These are phyloP conservation scores for Acomys russatus DNA, from an alignment of 2,797 vertebrate genomes.

Conservation along the genomic window DNA sequence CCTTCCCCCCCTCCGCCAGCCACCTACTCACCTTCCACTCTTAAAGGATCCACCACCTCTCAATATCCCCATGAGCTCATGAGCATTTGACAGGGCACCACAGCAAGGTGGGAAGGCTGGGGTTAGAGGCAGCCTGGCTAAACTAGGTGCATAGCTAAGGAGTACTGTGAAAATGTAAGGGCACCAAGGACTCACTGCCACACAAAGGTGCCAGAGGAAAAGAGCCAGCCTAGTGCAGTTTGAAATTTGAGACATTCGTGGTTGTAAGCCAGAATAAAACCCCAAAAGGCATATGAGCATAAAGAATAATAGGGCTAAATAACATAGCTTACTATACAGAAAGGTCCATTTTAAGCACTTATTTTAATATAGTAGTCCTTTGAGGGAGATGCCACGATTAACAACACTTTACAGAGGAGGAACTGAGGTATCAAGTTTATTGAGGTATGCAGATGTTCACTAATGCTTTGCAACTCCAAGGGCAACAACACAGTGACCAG, in stretches of 20 bases:
- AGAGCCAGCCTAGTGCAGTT: neutral
- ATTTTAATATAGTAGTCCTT: neutral
- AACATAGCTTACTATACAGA: neutral
- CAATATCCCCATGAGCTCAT: neutral
- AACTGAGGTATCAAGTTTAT: neutral
- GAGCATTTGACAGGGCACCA: neutral
- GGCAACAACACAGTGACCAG: neutral
- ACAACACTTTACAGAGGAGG: neutral
- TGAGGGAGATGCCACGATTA: neutral
- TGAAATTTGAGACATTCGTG: constrained; percentile 9
- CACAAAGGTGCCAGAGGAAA: neutral
- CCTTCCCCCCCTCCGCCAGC: too few species aligned
- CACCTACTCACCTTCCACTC: neutral
- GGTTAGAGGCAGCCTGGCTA: neutral
- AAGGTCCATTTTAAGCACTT: constrained; percentile 22
- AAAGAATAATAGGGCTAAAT: neutral
- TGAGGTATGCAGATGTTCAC: neutral
- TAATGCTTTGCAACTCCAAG: neutral
- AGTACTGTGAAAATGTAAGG: neutral
- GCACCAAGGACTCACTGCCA: neutral
- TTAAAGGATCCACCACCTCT: neutral
- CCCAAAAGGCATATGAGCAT: neutral
- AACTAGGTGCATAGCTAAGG: neutral
- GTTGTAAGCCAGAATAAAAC: neutral
- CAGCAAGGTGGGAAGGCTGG: neutral